phyloP scores from a whole-genome alignment of 2,113 vertebrate genomes.

The Lates calcarifer region DNA sequence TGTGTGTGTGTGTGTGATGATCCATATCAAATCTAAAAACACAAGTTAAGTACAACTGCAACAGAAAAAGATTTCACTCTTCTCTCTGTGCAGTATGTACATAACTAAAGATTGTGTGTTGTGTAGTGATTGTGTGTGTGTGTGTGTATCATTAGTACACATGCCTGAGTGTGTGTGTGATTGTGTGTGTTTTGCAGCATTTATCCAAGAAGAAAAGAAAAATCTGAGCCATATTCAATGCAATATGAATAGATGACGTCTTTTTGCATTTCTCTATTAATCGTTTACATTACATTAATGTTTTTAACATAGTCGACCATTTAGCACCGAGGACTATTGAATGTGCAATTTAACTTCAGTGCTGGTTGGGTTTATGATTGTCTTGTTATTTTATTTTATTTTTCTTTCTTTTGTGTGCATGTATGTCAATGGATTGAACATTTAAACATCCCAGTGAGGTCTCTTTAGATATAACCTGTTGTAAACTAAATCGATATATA shows the following conservation, averaged over 20 bases:
- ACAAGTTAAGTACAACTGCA: background rate
- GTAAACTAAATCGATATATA: conserved; percentile 29
- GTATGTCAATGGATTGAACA: conserved; percentile 37
- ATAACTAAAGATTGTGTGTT: conserved; percentile 17
- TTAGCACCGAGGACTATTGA: conserved; percentile 73
- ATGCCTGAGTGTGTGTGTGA: conserved; percentile 28
- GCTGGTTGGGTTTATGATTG: conserved; percentile 60
- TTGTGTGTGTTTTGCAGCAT: conserved; percentile 65
- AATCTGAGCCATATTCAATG: conserved; percentile 86
- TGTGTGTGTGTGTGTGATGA: background rate
- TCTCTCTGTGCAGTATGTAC: conserved; percentile 18
- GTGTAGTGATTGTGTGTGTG: conserved; percentile 39
- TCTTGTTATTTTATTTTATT: conserved; percentile 31
- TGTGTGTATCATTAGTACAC: conserved; percentile 15
- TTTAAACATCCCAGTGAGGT: conserved; percentile 22
- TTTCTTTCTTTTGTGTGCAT: conserved; percentile 51
- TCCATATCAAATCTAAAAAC: conserved; percentile 50
- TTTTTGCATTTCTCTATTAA: conserved; percentile 77
- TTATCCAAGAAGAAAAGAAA: conserved; percentile 58
- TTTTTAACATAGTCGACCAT: conserved; percentile 71
- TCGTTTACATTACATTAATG: conserved; percentile 87
- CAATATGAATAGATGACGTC: conserved; percentile 83
- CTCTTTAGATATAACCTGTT: conserved; percentile 44
- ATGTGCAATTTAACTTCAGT: conserved; percentile 70
- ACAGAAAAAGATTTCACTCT: background rate